These are phyloP conservation scores for Pempheris klunzingeri DNA, from an alignment of 2,797 vertebrate species.

Conservation along the genomic window DNA sequence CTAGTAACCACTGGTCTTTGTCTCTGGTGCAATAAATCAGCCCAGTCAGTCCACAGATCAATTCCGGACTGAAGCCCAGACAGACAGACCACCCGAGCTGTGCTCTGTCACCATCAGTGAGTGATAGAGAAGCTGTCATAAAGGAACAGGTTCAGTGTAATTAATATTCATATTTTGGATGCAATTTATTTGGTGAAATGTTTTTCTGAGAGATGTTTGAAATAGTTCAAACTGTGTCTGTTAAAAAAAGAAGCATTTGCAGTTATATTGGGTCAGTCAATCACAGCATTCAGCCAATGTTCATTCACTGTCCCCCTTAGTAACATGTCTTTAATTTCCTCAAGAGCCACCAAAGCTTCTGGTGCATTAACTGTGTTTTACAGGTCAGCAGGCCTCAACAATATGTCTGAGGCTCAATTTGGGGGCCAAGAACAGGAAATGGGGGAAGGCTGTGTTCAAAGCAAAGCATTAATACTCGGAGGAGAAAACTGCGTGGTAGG, in stretches of 20 bases:
- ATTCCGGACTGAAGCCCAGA: not conserved
- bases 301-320: not conserved
- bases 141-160: not conserved
- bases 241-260: not conserved
- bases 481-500: conserved; percentile 59
- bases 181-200: not conserved
- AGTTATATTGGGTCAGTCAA: conserved; percentile 3
- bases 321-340: conserved; percentile 46
- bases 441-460: conserved; percentile 72
- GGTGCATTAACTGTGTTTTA: conserved; percentile 83
- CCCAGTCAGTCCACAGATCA: not conserved
- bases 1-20: not conserved
- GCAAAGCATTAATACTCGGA: conserved; percentile 76
- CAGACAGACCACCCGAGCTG: conserved; percentile 8
- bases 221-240: not conserved
- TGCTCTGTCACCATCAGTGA: conserved; percentile 2
- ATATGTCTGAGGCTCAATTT: conserved; percentile 84
- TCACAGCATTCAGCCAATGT: not conserved
- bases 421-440: conserved; percentile 70
- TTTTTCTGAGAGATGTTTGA: not conserved
- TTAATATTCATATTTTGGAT: not conserved
- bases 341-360: conserved; percentile 59
- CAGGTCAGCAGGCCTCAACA: conserved; percentile 85
- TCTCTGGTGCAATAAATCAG: not conserved
- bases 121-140: not conserved